phyloP scores from a whole-genome alignment of 2,797 vertebrate species.

The Cirrhinus mrigala region DNA sequence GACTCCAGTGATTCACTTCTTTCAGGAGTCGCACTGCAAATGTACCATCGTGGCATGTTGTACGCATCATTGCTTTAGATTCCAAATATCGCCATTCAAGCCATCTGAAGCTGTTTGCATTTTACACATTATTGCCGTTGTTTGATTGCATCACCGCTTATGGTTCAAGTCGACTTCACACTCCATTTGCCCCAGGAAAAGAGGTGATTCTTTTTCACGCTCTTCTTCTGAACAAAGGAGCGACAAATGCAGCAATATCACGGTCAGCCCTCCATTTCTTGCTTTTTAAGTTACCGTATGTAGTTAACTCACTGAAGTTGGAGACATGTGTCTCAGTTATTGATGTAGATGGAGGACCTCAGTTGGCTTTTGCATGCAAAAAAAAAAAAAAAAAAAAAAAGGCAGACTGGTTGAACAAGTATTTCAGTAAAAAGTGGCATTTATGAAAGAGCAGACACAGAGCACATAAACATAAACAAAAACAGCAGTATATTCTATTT shows the following conservation, averaged over 20 bases:
- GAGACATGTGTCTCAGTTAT: not conserved
- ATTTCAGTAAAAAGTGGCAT: not conserved
- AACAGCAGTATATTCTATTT: not conserved
- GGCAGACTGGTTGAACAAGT: not conserved
- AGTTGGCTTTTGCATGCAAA: not conserved
- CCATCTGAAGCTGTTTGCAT: constrained; percentile 69
- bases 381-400: not conserved
- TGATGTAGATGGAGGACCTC: not conserved
- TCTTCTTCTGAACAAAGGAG: constrained; percentile 61
- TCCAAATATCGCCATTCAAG: constrained; percentile 14
- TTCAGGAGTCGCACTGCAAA: constrained; percentile 41
- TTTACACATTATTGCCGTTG: constrained; percentile 75
- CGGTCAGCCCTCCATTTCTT: not conserved
- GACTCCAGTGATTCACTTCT: constrained; percentile 8
- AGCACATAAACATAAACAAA: not conserved
- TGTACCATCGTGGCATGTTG: constrained; percentile 20
- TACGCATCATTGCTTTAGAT: constrained; percentile 49
- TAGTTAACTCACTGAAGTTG: not conserved
- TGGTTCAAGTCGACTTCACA: constrained; percentile 71
- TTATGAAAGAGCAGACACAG: not conserved
- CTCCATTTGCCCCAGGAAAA: constrained; percentile 67
- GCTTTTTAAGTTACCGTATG: not conserved
- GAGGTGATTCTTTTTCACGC: constrained; percentile 50
- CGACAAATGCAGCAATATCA: not conserved
- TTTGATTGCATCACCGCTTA: constrained; percentile 77